Conservation (phyloP, 2,113 vertebrate species). For the Lanius ludovicianus region DNA sequence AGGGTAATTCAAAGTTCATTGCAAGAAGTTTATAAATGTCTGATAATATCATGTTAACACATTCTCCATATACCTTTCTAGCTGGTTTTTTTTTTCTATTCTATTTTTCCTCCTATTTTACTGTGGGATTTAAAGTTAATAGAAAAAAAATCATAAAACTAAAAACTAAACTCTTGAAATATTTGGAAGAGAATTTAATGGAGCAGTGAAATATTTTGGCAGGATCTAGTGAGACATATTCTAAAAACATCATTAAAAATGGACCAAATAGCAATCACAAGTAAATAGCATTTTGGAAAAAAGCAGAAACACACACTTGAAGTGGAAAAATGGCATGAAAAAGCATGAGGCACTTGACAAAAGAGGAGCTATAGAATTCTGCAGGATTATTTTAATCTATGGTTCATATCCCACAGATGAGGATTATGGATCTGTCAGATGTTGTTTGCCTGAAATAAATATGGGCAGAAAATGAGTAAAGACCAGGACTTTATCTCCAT, state of each 20-base stretch:
- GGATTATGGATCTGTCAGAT: not conserved
- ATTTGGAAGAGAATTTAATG: not conserved
- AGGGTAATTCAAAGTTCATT: constrained; percentile 80
- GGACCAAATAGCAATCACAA: not conserved
- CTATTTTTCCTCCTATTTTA: not conserved
- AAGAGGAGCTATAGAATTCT: not conserved
- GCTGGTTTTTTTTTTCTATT: not conserved
- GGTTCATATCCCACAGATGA: not conserved
- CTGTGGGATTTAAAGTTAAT: not conserved
- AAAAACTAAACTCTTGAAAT: not conserved
- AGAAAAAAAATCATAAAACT: not conserved
- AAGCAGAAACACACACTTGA: not conserved
- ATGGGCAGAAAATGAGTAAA: not conserved
- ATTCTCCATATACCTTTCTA: constrained; percentile 16
- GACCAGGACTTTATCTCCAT: not conserved
- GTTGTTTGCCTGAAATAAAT: not conserved
- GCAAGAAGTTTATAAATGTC: constrained; percentile 71
- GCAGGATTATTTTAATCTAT: not conserved
- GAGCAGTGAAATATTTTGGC: not conserved
- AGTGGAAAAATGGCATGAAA: not conserved
- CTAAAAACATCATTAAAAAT: not conserved
- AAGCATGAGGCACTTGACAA: not conserved
- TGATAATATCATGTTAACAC: constrained; percentile 64
- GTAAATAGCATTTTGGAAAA: not conserved
- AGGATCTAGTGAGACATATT: not conserved